Percentiles rank a stretch among this genome's conserved stretches.
phyloP scores from a whole-genome alignment of 2,113 vertebrate genomes.

The Acrocephalus kingi region DNA sequence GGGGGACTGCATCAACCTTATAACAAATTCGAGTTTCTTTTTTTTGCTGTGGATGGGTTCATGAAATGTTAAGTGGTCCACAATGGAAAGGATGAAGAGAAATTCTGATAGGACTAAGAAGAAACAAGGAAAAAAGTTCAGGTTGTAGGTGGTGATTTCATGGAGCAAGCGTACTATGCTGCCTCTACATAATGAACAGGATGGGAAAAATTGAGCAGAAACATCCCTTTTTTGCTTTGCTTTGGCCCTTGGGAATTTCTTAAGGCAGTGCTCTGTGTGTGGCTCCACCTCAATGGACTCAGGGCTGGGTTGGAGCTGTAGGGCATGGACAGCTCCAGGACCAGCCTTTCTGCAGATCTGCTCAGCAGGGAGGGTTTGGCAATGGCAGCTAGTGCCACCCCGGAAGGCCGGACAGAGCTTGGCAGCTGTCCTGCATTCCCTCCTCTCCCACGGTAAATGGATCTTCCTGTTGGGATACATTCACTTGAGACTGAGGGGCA shows the following conservation, averaged over 20 bases:
- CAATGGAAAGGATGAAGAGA: not conserved
- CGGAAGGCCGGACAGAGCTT: accelerated
- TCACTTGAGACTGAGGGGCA: not conserved
- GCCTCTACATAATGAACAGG: not conserved
- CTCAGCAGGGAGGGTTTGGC: not conserved
- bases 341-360: not conserved
- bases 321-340: accelerated
- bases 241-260: not conserved
- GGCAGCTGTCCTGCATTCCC: not conserved
- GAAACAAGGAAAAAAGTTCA: not conserved
- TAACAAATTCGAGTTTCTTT: not conserved
- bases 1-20: not conserved
- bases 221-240: not conserved
- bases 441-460: not conserved
- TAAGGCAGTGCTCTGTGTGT: not conserved
- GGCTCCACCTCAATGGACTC: not conserved
- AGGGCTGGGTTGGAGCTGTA: not conserved
- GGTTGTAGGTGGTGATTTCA: not conserved
- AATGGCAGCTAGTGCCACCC: not conserved
- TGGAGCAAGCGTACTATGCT: accelerated
- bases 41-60: not conserved
- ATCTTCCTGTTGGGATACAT: not conserved
- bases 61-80: not conserved
- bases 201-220: not conserved
- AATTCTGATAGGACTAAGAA: not conserved